A percentile compares a stretch with the other conserved stretches of the same genome.
These are phyloP conservation scores for Galerucella calmariensis DNA, from an alignment of 2,888 invertebrate species.

Conservation along the genomic window DNA sequence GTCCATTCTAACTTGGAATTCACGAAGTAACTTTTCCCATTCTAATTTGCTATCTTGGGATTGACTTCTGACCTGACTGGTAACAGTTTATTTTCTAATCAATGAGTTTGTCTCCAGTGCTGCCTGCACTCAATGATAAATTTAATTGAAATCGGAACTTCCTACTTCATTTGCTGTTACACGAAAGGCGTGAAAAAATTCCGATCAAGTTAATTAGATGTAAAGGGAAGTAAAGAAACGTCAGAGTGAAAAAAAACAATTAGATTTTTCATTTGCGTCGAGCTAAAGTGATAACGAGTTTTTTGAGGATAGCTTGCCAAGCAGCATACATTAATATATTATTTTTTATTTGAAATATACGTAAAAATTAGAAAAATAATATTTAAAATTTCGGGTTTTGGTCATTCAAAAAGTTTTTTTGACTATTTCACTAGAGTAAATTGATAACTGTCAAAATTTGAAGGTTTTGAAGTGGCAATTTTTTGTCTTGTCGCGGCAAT, in stretches of 20 bases:
- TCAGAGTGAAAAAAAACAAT: neutral
- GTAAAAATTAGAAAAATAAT: no score
- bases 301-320: no score
- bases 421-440: no score
- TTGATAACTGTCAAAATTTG: no score
- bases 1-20: constrained; percentile 35
- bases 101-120: constrained; percentile 1
- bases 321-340: no score
- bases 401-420: no score
- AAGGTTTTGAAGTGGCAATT: no score
- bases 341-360: no score
- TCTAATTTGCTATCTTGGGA: constrained; percentile 34
- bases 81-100: constrained; percentile 33
- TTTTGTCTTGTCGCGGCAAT: no score
- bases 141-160: constrained; percentile 1
- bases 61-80: constrained; percentile 19
- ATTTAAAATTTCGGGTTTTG: no score
- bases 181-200: neutral
- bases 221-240: neutral
- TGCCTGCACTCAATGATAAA: neutral
- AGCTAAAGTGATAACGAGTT: no score
- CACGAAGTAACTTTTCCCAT: constrained; percentile 27
- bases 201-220: neutral
- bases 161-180: neutral
- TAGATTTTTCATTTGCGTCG: no score